A percentile compares a stretch with the other conserved stretches of the same genome.
Conservation (phyloP, 2,113 vertebrate species). For the Ptychochromis oligacanthus region DNA sequence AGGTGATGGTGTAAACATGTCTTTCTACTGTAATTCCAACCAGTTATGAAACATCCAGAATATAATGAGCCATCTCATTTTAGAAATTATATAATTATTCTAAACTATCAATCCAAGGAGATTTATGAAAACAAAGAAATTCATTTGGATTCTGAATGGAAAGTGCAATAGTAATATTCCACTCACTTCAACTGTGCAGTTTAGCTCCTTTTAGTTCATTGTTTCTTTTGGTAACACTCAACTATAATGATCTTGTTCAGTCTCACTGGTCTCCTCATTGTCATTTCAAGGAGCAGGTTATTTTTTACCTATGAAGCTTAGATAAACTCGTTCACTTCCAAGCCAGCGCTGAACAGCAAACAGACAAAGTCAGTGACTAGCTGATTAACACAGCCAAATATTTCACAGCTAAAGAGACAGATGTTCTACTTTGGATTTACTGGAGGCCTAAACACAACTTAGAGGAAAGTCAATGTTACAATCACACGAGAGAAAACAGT, state of each 20-base stretch:
- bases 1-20: not conserved
- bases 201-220: not conserved
- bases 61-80: not conserved
- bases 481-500: not conserved
- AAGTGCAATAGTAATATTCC: not conserved
- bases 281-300: not conserved
- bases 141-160: too few relatives aligned
- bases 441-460: not conserved
- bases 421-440: not conserved
- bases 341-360: not conserved
- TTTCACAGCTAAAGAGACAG: not conserved
- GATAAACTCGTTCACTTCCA: not conserved
- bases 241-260: not conserved
- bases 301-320: not conserved
- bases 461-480: not conserved
- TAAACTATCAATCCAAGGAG: too few relatives aligned
- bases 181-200: not conserved
- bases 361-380: not conserved
- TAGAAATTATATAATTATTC: not conserved
- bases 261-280: not conserved
- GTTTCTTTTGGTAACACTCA: not conserved
- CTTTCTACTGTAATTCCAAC: not conserved
- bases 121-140: too few relatives aligned
- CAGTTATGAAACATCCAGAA: not conserved
- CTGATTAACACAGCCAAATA: not conserved